Conservation (phyloP, 2,113 vertebrate species). For the Corythornis vintsioides region DNA sequence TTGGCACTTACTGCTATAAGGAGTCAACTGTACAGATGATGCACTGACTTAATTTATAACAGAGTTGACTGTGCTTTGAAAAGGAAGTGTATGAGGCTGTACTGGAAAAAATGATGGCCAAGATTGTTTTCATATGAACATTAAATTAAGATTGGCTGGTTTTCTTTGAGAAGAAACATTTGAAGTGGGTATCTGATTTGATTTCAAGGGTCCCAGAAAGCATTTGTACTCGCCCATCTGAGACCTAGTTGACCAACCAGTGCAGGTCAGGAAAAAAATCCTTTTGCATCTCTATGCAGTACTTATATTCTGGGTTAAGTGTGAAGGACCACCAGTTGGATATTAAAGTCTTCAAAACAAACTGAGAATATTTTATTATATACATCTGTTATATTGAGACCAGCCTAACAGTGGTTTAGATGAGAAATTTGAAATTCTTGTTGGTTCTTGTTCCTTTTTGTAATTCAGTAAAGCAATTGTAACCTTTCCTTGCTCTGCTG, state of each 20-base stretch:
- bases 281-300: background rate
- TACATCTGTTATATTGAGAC: background rate
- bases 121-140: background rate
- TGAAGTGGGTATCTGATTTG: background rate
- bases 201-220: background rate
- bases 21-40: background rate
- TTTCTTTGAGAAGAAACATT: background rate
- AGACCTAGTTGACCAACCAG: background rate
- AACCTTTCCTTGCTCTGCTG: background rate
- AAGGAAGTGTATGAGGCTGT: background rate
- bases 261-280: background rate
- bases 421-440: background rate
- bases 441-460: background rate
- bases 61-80: background rate
- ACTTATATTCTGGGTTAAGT: background rate
- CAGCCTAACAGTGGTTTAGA: background rate
- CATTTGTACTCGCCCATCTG: background rate
- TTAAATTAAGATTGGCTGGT: background rate
- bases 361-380: background rate
- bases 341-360: background rate
- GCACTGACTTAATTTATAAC: background rate
- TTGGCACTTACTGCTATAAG: background rate
- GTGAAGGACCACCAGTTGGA: background rate
- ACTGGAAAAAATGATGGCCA: background rate
- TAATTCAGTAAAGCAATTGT: background rate